phyloP scores from a whole-genome alignment of 2,888 invertebrate species.

The Nectonema munidae region DNA sequence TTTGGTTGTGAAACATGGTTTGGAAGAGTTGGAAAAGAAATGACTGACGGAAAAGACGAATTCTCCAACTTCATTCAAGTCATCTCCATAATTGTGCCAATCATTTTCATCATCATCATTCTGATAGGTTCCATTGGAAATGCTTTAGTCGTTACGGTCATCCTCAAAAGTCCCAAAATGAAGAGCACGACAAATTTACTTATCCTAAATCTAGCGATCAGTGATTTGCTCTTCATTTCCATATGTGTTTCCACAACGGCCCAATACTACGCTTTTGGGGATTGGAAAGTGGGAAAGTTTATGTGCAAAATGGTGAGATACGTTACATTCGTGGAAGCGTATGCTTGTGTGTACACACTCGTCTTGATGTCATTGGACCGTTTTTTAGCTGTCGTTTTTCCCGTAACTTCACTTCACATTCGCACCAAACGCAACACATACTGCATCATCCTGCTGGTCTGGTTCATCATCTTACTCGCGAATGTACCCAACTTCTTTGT shows the following conservation, averaged over 20 bases:
- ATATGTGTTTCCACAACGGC: slow-evolving; percentile 73
- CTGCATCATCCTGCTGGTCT: slow-evolving; percentile 39
- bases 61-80: too few relatives aligned
- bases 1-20: too few relatives aligned
- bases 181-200: slow-evolving; percentile 57
- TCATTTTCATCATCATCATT: slow-evolving; percentile 49
- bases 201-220: slow-evolving; percentile 54
- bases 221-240: slow-evolving; percentile 54
- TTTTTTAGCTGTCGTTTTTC: slow-evolving; percentile 67
- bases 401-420: slow-evolving; percentile 49
- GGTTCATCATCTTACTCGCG: slow-evolving; percentile 35
- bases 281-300: slow-evolving; percentile 54
- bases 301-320: slow-evolving; percentile 65
- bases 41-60: too few relatives aligned
- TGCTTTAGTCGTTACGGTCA: slow-evolving; percentile 49
- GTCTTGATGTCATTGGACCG: slow-evolving; percentile 64
- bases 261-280: slow-evolving; percentile 44
- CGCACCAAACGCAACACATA: slow-evolving; percentile 48
- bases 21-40: too few relatives aligned
- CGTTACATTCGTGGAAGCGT: slow-evolving; percentile 58
- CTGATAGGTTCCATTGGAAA: slow-evolving; percentile 56
- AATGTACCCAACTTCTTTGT: slow-evolving; percentile 22
- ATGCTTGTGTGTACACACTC: slow-evolving; percentile 62
- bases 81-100: slow-evolving; percentile 20
- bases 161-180: slow-evolving; percentile 54